These are phyloP conservation scores for Anarhynchus alexandrinus DNA, from an alignment of 2,113 vertebrate species.

Conservation along the genomic window DNA sequence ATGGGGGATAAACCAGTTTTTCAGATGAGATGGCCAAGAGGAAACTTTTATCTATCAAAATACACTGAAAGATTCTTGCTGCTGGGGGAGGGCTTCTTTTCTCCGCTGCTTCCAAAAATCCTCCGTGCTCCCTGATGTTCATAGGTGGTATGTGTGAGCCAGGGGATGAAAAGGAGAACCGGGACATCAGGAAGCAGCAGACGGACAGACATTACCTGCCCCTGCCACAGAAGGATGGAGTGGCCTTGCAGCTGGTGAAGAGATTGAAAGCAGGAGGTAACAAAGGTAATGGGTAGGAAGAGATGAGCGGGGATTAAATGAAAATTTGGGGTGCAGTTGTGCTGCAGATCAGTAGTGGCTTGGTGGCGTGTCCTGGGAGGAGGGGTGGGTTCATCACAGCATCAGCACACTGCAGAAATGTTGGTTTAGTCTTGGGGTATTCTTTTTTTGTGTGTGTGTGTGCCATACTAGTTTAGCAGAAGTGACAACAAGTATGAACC, in stretches of 20 bases:
- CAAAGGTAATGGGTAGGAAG: background rate
- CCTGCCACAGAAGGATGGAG: background rate
- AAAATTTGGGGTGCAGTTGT: no score
- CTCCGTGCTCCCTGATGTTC: background rate
- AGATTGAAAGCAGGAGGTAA: background rate
- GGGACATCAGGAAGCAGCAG: background rate
- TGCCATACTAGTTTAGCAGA: background rate
- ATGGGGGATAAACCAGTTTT: background rate
- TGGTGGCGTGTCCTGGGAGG: background rate
- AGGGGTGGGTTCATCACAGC: background rate
- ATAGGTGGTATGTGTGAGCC: background rate
- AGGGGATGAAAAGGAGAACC: background rate
- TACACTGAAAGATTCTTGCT: background rate
- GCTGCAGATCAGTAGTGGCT: background rate
- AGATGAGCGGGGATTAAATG: background rate
- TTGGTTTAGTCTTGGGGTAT: background rate
- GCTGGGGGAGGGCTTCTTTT: background rate
- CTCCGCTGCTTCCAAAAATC: background rate
- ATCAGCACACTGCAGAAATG: background rate
- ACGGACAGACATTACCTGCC: background rate
- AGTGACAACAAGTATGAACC: background rate
- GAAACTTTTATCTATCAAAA: background rate
- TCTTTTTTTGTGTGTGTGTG: background rate
- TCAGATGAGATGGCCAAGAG: background rate
- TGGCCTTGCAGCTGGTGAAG: background rate